Base-by-base conservation (phyloP, 1,140 invertebrate species). In the Drosophila teissieri region DNA sequence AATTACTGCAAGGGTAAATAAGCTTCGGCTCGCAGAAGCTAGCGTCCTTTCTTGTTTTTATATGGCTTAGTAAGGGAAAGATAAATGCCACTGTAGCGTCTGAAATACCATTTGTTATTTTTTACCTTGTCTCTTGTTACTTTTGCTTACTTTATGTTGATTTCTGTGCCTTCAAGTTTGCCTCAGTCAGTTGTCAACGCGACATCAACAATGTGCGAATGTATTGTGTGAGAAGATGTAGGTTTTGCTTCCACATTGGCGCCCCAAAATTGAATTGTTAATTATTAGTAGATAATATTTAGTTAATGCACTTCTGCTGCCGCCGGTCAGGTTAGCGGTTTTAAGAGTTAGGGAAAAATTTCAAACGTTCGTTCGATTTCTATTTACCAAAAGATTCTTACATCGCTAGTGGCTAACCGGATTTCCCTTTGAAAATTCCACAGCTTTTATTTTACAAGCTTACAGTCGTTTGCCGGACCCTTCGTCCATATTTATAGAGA, bases 161-260 rank as follows among this genome's bases (percentile, higher is more conserved):
- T 15, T 34, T 56, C 24, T 19, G 55, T 53, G 39, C 17, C 37
- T 54, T 17, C 22, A 31, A 8, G 17, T 27, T 12, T 36, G n/a
- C 22, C 36, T 17, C 44, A 44, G 37, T 10, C 37, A 45, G 46
- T 68, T 58, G 80, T 84, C 80, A 83, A 83, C 80, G 79, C 73
- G 68, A 49, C 56, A 72, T 80, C 76, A 72, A 72, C 80, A 79
- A 80, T 80, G 65, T 84, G 80, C 77, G 62, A 84, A 77, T 68
- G 64, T 63, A 79, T 84, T 70, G 48, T 80, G 77, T 84, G 80
- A 84, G 80, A 84, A 84, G 80, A 42, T 83, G 61, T 15, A 54
- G 57, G 40, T 51, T 58, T 45, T 52, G 56, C 27, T 53, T 58
- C 55, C 31, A 51, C 46, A 46, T 46, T 64, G 80, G 75, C 72